These are phyloP conservation scores for Ichneumoninae sp. DNA, from an alignment of 2,888 invertebrate genomes.

Conservation along the genomic window DNA sequence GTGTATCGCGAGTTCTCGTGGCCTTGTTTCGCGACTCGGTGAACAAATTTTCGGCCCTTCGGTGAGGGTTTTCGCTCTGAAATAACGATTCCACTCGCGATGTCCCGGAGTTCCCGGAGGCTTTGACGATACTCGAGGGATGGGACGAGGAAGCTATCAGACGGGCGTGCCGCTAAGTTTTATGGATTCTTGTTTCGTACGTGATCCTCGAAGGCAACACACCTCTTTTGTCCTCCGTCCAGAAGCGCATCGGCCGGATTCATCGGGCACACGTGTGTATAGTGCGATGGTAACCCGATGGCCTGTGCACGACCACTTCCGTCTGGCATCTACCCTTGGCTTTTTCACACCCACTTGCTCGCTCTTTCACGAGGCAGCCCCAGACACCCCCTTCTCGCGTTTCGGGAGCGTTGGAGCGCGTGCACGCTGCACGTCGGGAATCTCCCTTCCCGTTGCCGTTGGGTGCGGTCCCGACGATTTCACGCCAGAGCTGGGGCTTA, in stretches of 20 bases:
- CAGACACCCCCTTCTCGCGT: slow-evolving; percentile 50
- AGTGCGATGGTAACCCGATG: neutral
- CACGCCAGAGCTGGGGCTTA: slow-evolving; percentile 79
- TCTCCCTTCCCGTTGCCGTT: slow-evolving; percentile 61
- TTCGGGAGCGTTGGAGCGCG: slow-evolving; percentile 38
- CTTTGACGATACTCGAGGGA: neutral
- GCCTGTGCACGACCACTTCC: slow-evolving; percentile 47
- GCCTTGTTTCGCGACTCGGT: slow-evolving; percentile 42
- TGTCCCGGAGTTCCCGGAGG: neutral
- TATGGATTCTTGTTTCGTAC: slow-evolving; percentile 15
- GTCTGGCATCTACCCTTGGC: slow-evolving; percentile 45
- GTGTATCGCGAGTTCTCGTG: slow-evolving; percentile 37
- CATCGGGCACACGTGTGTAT: slow-evolving; percentile 36
- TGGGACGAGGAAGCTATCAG: neutral
- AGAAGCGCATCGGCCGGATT: slow-evolving; percentile 43
- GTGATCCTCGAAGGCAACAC: slow-evolving; percentile 20
- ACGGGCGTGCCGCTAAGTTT: slow-evolving; percentile 14
- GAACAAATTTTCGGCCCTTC: neutral
- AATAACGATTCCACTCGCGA: neutral
- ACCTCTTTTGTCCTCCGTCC: slow-evolving; percentile 40
- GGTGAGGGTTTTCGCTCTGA: neutral
- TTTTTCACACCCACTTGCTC: slow-evolving; percentile 60
- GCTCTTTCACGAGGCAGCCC: slow-evolving; percentile 50
- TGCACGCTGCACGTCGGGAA: slow-evolving; percentile 50
- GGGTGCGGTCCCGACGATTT: slow-evolving; percentile 81